These are phyloP conservation scores for Aurelia aurita DNA, from an alignment of 30 jellyfish, hydroid and myxozoan species.

Conservation along the genomic window DNA sequence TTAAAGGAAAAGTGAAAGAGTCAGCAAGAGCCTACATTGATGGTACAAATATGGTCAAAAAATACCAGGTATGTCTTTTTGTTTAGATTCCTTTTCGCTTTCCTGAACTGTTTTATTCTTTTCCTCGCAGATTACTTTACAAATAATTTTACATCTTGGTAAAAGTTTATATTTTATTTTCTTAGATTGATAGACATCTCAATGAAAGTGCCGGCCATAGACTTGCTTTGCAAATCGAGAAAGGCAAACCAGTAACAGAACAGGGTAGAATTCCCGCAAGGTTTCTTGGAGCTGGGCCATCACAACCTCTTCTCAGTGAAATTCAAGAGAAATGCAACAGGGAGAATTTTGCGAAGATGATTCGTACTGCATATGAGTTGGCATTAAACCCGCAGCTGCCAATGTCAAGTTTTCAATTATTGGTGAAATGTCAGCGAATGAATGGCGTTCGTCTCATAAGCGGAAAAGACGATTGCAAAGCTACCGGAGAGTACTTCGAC, in stretches of 20 bases:
- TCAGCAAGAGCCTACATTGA: conserved; percentile 19
- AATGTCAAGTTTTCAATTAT: too few relatives aligned
- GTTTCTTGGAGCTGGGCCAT: background rate
- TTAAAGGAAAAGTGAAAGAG: conserved; percentile 31
- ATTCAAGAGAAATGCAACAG: background rate
- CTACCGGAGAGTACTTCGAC: too few relatives aligned
- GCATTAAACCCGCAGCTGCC: background rate
- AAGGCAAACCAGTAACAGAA: background rate
- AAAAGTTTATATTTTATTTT: background rate
- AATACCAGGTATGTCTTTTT: background rate
- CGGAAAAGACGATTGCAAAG: too few relatives aligned
- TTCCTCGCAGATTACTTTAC: too few relatives aligned
- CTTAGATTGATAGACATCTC: background rate
- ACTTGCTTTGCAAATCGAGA: background rate
- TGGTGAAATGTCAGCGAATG: too few relatives aligned
- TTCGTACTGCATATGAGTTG: background rate
- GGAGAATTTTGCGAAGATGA: background rate
- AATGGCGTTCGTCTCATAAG: too few relatives aligned
- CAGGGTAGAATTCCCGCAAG: background rate
- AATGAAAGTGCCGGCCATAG: background rate
- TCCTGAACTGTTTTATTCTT: too few relatives aligned
- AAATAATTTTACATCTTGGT: background rate
- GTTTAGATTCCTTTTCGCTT: too few relatives aligned
- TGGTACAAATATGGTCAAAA: conserved; percentile 21
- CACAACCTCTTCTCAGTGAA: background rate